Conservation (phyloP, 1,140 invertebrate species). For the Panagrolaimus sp. region DNA sequence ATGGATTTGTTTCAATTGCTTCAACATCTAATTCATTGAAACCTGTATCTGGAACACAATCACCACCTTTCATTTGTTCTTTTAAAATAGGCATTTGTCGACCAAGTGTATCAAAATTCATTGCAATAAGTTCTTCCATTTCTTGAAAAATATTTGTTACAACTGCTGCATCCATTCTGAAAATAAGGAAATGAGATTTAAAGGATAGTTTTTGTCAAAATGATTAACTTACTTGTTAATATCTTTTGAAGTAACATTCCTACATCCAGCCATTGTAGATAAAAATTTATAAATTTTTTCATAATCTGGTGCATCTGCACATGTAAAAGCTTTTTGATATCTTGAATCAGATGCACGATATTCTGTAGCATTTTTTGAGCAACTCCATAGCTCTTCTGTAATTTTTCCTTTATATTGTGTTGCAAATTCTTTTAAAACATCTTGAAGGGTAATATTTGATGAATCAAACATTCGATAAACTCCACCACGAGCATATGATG, state of each 20-base stretch:
- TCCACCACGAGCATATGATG: background rate
- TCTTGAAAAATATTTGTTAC: background rate
- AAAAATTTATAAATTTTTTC: conserved; percentile 4
- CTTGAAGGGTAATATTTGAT: background rate
- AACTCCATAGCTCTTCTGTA: background rate
- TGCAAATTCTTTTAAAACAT: background rate
- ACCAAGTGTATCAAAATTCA: background rate
- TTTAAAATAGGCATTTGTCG: conserved; percentile 1
- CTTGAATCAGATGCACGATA: background rate
- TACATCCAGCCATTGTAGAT: background rate
- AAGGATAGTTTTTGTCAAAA: too few species aligned
- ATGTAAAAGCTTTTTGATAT: background rate
- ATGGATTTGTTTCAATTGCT: background rate
- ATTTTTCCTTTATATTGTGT: conserved; percentile 5
- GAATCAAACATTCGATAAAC: background rate
- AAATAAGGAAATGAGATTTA: too few species aligned
- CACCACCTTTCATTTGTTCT: background rate
- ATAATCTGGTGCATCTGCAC: conserved; percentile 2
- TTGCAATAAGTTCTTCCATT: conserved; percentile 6
- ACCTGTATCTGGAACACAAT: background rate
- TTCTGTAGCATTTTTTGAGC: background rate
- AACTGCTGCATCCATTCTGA: background rate
- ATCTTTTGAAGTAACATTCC: background rate
- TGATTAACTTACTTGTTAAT: background rate
- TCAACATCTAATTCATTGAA: background rate